Evolutionary conservation across 2,888 invertebrate genomes (phyloP).

Genomic region (Falcaria lacertinaria): DNA sequence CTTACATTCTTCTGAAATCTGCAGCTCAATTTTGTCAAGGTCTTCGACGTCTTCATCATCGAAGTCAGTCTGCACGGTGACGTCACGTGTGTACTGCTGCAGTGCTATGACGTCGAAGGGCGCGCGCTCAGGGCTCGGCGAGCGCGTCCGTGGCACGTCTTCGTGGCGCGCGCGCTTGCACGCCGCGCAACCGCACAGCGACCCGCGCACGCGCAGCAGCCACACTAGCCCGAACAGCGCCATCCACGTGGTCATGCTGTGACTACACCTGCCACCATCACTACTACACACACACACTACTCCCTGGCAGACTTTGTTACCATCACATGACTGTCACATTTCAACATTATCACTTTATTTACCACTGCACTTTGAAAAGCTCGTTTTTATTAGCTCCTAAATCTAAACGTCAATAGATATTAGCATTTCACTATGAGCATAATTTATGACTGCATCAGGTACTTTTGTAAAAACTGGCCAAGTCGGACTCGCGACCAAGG

Average conservation of each 20-base stretch:
- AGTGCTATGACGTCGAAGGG: slow-evolving; percentile 69
- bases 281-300: too few species aligned
- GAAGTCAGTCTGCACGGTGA: slow-evolving; percentile 75
- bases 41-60: slow-evolving; percentile 68
- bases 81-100: slow-evolving; percentile 71
- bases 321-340: slow-evolving; percentile 13
- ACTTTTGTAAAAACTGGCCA: too few species aligned
- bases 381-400: not conserved
- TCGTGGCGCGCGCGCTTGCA: slow-evolving; percentile 79
- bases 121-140: slow-evolving; percentile 52
- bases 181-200: slow-evolving; percentile 87
- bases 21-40: slow-evolving; percentile 69
- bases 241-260: slow-evolving; percentile 83
- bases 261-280: slow-evolving; percentile 59
- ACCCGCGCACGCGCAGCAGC: slow-evolving; percentile 89
- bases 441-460: too few species aligned
- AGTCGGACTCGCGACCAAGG: too few species aligned
- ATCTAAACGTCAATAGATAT: too few species aligned
- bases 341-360: slow-evolving; percentile 8
- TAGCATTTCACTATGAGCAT: too few species aligned
- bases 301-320: slow-evolving; percentile 1
- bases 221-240: slow-evolving; percentile 93
- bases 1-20: slow-evolving; percentile 72
- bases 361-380: not conserved
- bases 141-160: slow-evolving; percentile 41